Evolutionary conservation across 1,140 invertebrate genomes (phyloP).

Genomic region (Cherax quadricarinatus): DNA sequence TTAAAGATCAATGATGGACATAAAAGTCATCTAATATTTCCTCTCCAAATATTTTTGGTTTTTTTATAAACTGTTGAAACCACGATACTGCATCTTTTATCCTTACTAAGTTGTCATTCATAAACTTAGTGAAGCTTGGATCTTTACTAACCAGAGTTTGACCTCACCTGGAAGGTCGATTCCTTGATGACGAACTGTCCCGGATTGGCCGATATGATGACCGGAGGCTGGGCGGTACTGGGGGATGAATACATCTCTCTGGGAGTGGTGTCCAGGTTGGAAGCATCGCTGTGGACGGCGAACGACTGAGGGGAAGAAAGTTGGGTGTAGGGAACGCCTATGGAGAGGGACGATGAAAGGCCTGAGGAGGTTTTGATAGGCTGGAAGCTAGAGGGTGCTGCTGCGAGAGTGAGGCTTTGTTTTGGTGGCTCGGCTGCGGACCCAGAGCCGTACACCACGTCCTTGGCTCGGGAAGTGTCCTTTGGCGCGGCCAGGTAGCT

Average conservation of each 20-base stretch:
- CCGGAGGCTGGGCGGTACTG: neutral
- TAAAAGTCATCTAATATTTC: no score
- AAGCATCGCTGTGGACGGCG: conserved; percentile 12
- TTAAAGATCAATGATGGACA: no score
- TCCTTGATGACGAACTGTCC: conserved; percentile 55
- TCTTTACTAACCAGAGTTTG: no score
- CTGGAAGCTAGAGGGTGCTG: neutral
- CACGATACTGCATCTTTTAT: no score
- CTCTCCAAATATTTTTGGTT: no score
- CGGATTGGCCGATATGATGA: conserved; percentile 15
- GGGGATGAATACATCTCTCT: neutral
- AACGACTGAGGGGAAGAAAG: neutral
- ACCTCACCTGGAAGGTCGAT: conserved; percentile 56
- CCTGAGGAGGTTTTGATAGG: neutral
- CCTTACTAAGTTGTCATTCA: no score
- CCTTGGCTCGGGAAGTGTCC: conserved; percentile 2
- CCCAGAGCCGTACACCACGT: conserved; percentile 55
- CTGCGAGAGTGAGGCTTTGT: neutral
- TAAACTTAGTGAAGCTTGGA: no score
- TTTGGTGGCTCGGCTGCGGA: conserved; percentile 43
- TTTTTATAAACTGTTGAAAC: no score
- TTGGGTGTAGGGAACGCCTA: neutral
- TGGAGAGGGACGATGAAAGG: neutral
- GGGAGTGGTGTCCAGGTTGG: neutral
- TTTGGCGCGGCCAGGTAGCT: conserved; percentile 58